phyloP scores from a whole-genome alignment of 2,797 vertebrate genomes.

The Bryconaethiops microstoma region DNA sequence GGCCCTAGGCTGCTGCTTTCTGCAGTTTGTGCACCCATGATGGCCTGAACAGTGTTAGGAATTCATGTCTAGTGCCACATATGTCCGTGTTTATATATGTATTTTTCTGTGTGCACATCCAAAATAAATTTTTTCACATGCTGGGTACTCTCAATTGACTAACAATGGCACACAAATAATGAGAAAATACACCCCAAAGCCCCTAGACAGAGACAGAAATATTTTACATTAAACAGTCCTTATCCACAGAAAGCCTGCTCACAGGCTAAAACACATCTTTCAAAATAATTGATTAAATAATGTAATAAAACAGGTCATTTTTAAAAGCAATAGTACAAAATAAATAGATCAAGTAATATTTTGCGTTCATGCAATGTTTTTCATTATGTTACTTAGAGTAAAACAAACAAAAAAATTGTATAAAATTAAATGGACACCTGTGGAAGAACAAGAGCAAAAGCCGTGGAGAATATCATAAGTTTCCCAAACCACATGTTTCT shows the following conservation, averaged over 20 bases:
- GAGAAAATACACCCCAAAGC: background rate
- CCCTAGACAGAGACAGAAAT: no score
- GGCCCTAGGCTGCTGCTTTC: slow-evolving; percentile 66
- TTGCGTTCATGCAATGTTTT: background rate
- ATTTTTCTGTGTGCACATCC: background rate
- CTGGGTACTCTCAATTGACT: background rate
- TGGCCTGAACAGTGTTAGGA: slow-evolving; percentile 2
- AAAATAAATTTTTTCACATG: background rate
- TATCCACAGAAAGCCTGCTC: no score
- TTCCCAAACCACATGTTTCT: background rate
- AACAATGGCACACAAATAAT: background rate
- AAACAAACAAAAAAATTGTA: background rate
- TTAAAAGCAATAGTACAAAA: no score
- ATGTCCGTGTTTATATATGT: background rate
- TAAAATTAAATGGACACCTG: background rate
- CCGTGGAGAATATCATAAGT: background rate
- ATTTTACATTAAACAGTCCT: background rate
- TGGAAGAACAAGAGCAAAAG: background rate
- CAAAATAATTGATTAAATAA: no score
- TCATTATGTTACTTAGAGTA: background rate
- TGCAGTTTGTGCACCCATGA: slow-evolving; percentile 59
- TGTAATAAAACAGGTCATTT: no score
- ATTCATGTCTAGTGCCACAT: background rate
- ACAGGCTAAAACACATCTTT: no score
- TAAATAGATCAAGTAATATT: background rate